Evolutionary conservation across 2,888 invertebrate genomes (phyloP).

Genomic region (Brachynemurus nebulosus): DNA sequence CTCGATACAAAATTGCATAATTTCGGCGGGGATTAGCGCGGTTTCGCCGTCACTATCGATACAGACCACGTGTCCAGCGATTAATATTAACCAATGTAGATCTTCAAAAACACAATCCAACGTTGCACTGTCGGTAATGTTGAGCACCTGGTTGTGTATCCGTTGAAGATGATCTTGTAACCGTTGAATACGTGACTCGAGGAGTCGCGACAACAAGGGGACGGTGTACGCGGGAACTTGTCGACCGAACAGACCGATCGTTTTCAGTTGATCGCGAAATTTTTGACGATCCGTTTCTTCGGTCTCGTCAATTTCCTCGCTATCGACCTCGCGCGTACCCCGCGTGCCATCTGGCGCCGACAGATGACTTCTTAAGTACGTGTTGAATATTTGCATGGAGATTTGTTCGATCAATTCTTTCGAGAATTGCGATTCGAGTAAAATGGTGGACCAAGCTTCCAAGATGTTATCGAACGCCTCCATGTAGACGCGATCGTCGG

Average conservation of each 20-base stretch:
- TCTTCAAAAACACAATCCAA: conserved; percentile 68
- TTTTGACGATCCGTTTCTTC: conserved; percentile 52
- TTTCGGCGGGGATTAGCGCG: conserved; percentile 47
- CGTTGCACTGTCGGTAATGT: conserved; percentile 25
- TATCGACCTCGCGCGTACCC: conserved; percentile 29
- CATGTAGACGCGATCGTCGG: conserved; percentile 34
- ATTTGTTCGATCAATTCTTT: conserved; percentile 27
- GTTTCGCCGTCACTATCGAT: conserved; percentile 54
- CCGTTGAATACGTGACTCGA: conserved; percentile 28
- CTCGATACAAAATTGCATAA: conserved; percentile 44
- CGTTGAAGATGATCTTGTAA: conserved; percentile 26
- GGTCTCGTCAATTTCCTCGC: conserved; percentile 42
- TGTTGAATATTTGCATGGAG: conserved; percentile 54
- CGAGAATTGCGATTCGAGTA: conserved; percentile 33
- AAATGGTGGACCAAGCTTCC: conserved; percentile 49
- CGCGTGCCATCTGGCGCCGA: conserved; percentile 67
- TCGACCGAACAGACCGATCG: conserved; percentile 52
- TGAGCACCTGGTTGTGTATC: conserved; percentile 29
- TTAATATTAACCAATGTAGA: conserved; percentile 76
- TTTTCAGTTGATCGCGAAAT: conserved; percentile 58
- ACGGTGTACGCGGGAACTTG: conserved; percentile 49
- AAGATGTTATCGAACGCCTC: conserved; percentile 56
- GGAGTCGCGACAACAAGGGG: conserved; percentile 29
- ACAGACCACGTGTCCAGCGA: conserved; percentile 53
- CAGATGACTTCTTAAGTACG: conserved; percentile 65